These are phyloP conservation scores for Erebia epiphron DNA, from an alignment of 2,888 invertebrate genomes.

Conservation along the genomic window DNA sequence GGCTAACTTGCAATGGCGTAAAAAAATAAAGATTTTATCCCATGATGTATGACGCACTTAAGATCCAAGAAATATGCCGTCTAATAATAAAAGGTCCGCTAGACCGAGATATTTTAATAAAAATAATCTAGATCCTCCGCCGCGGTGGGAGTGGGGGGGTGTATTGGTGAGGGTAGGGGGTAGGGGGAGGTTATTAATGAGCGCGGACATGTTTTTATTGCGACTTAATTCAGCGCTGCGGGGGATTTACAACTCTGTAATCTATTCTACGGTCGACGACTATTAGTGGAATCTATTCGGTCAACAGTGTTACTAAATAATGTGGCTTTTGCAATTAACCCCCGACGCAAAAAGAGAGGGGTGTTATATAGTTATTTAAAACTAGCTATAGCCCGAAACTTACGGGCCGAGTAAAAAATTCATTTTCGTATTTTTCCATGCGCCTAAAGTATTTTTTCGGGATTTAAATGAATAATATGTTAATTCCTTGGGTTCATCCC, in stretches of 20 bases:
- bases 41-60: too few species aligned
- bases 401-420: too few species aligned
- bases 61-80: too few species aligned
- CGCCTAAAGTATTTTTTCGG: too few species aligned
- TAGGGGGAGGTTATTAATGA: slow-evolving; percentile 7
- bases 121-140: not conserved
- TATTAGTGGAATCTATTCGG: not conserved
- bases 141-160: not conserved
- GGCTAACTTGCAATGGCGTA: too few species aligned
- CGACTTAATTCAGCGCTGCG: slow-evolving; percentile 43
- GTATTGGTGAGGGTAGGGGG: not conserved
- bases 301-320: not conserved
- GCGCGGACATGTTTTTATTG: slow-evolving; percentile 46
- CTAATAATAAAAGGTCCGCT: too few species aligned
- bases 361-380: not conserved
- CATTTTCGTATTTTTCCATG: too few species aligned
- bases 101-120: not conserved
- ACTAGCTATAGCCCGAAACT: too few species aligned
- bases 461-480: too few species aligned
- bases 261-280: not conserved
- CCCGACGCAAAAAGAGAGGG: too few species aligned
- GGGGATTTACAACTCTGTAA: slow-evolving; percentile 14
- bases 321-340: not conserved
- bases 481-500: too few species aligned
- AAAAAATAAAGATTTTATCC: too few species aligned